These are phyloP conservation scores for Alcedo atthis DNA, from an alignment of 2,797 vertebrate species.

Conservation along the genomic window DNA sequence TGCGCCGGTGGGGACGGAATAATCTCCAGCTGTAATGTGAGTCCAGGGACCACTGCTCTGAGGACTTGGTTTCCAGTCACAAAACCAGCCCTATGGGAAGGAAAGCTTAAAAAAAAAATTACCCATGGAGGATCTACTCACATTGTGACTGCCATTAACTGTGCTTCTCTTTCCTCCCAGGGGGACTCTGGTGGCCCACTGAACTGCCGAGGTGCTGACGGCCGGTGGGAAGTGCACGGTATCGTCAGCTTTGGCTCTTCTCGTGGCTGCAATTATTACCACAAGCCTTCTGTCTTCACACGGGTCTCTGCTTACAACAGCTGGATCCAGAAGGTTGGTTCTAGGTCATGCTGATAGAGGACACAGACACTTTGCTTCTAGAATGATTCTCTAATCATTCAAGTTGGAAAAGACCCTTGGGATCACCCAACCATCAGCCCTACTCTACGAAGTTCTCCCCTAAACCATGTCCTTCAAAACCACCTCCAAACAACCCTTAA, in stretches of 20 bases:
- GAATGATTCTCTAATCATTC: no score
- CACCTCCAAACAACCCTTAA: no score
- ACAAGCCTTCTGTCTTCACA: conserved; percentile 75
- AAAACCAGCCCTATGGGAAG: not conserved
- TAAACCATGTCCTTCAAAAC: no score
- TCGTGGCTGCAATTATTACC: conserved; percentile 58
- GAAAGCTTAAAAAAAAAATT: not conserved
- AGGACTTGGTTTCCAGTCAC: not conserved
- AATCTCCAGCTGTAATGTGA: conserved; percentile 74
- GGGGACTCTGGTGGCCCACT: conserved; percentile 73
- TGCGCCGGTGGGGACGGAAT: conserved; percentile 75
- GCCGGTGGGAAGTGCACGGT: conserved; percentile 68
- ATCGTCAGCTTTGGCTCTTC: conserved; percentile 69
- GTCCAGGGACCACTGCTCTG: not conserved
- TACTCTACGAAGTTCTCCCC: no score
- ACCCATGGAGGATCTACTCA: not conserved
- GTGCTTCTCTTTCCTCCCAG: not conserved
- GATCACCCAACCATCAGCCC: no score
- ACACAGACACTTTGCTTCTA: no score
- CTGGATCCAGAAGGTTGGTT: conserved; percentile 71
- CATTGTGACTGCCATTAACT: not conserved
- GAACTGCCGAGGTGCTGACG: conserved; percentile 53
- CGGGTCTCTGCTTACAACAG: conserved; percentile 63
- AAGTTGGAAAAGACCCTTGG: no score
- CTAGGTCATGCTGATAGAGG: not conserved